Evolutionary conservation across 2,113 vertebrate genomes (phyloP), one percentile per base, ranked within the genome.

Genomic region (Meles meles): DNA sequence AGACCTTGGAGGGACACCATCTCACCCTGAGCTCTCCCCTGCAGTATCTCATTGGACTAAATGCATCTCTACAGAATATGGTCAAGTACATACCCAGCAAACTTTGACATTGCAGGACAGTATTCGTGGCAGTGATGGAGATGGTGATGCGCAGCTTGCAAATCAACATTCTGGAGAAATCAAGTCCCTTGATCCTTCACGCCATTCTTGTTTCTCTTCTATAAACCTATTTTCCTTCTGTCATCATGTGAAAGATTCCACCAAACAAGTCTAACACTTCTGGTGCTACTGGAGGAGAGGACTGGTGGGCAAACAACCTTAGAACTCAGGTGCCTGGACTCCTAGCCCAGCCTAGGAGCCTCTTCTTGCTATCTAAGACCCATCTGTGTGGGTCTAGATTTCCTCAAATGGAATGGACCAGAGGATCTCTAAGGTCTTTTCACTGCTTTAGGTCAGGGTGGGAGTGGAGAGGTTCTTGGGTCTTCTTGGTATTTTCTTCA

Each of bases 91-190:
- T 55, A 90, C 42, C 39, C 37, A 44, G 82, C 21, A 90, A 95
- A 82, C 37, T 42, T 84, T 79, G 47, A 77, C 39, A 69, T 1
- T 67, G 81, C 21, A 44, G 84, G 47, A 85, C 7, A 69, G 49
- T 52, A 74, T 47, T 55, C 34, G 47, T 20, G 20, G 10, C 72
- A 47, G 20, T n/a, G 76, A 72, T 69, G 14, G 42, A 74, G 42
- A 91, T 20, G 67, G 71, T 57, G 39, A 82, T n/a, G 65, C 14
- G 23, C n/a, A 85, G 39, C 34, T 67, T 67, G 27, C 5, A 94
- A 92, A 95, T 69, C 37, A 91, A 83, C 67, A 71, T 44, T 52
- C 93, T 80, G 39, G 23, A 94, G n/a, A 67, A 95, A 76, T 69
- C 0, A 13, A 55, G 61, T 94, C 63, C 52, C 42, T 69, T 85